These are phyloP conservation scores for Sclerurus mexicanus DNA, from an alignment of 2,113 vertebrate species.

Conservation along the genomic window DNA sequence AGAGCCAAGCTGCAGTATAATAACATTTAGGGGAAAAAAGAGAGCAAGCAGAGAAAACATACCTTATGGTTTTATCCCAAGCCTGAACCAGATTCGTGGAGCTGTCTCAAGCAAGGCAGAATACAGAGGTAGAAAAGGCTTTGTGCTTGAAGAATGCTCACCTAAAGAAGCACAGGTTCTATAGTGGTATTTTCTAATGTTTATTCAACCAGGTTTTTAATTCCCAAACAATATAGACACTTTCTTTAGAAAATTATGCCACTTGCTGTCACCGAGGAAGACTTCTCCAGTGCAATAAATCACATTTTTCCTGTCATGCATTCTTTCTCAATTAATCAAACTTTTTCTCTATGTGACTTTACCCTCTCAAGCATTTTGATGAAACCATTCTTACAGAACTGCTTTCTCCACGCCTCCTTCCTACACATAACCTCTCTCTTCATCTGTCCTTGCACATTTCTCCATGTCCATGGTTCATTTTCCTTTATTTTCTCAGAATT, in stretches of 20 bases:
- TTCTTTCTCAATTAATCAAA: neutral
- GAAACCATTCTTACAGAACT: neutral
- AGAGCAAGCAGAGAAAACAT: neutral
- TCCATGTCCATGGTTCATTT: neutral
- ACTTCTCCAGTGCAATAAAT: neutral
- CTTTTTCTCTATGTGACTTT: neutral
- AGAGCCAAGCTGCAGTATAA: constrained; percentile 46
- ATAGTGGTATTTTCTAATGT: neutral
- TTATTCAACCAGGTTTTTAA: neutral
- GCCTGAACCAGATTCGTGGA: neutral
- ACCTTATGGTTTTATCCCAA: neutral
- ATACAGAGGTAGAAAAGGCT: neutral
- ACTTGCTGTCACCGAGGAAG: neutral
- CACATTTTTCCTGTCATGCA: neutral
- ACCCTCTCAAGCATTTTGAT: neutral
- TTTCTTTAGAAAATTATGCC: neutral
- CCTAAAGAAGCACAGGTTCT: neutral
- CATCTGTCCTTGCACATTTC: neutral
- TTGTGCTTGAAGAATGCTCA: neutral
- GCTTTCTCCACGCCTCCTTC: neutral
- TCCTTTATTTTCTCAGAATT: constrained; percentile 1
- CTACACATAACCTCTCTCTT: neutral
- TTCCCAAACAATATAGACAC: neutral
- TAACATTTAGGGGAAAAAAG: neutral
- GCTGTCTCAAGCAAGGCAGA: neutral